A percentile compares a stretch with the other conserved stretches of the same genome.
Conservation (phyloP, 2,797 vertebrate species). For the Bovichtus variegatus region DNA sequence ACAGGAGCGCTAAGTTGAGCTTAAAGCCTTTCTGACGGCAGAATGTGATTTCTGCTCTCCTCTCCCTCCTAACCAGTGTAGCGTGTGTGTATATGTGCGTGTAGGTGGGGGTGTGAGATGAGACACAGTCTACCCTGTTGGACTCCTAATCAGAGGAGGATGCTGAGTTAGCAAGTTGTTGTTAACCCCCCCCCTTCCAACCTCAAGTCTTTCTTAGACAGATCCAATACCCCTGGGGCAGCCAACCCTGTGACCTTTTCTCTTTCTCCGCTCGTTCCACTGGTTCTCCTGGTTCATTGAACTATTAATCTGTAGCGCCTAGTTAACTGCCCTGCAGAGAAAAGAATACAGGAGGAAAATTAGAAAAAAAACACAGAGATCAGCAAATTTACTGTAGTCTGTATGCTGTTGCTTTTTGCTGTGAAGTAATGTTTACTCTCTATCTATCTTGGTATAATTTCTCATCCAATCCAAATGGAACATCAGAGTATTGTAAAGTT, state of each 20-base stretch:
- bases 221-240: constrained; percentile 16
- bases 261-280: constrained; percentile 4
- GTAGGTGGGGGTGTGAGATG: constrained; percentile 11
- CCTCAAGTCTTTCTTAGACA: background rate
- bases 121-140: constrained; percentile 31
- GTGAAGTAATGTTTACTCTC: constrained; percentile 6
- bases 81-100: background rate
- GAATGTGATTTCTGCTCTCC: constrained; percentile 17
- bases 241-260: constrained; percentile 9
- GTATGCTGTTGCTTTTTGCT: background rate
- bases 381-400: constrained; percentile 15
- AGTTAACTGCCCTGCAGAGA: constrained; percentile 13
- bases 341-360: constrained; percentile 4
- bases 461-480: constrained; percentile 31
- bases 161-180: constrained; percentile 46
- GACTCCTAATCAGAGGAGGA: constrained; percentile 36
- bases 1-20: constrained; percentile 25
- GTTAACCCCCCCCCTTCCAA: background rate
- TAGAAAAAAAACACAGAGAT: background rate
- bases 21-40: constrained; percentile 46
- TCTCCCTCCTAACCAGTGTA: constrained; percentile 6
- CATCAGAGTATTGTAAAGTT: constrained; percentile 31
- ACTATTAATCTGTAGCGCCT: constrained; percentile 29
- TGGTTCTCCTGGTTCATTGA: constrained; percentile 38
- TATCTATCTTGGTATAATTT: constrained; percentile 26